phyloP scores from a whole-genome alignment of 30 jellyfish, hydroid and myxozoan genomes.

The Hydractinia echinata region DNA sequence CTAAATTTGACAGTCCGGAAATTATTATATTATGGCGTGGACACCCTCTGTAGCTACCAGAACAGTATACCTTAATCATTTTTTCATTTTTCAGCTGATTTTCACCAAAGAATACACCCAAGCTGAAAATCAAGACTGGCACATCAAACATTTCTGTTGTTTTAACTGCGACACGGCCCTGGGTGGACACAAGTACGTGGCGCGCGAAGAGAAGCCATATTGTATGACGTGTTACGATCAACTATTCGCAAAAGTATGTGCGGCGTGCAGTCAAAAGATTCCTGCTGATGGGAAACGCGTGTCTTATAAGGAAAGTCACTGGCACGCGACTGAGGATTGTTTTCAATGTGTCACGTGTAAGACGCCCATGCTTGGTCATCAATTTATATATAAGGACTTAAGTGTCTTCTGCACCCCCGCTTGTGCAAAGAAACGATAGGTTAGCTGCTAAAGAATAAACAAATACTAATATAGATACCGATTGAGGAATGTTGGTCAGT shows the following conservation, averaged over 20 bases:
- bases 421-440: conserved; percentile 53
- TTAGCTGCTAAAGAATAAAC: not conserved
- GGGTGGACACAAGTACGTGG: conserved; percentile 93
- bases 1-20: no score
- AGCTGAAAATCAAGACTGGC: conserved; percentile 94
- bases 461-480: no score
- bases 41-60: no score
- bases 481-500: no score
- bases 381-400: conserved; percentile 70
- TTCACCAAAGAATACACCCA: conserved; percentile 92
- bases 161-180: conserved; percentile 78
- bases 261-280: conserved; percentile 50
- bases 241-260: conserved; percentile 70
- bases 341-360: conserved; percentile 62
- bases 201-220: conserved; percentile 84
- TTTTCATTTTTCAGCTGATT: conserved; percentile 51
- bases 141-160: conserved; percentile 91
- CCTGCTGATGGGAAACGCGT: conserved; percentile 88
- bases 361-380: conserved; percentile 71
- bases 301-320: conserved; percentile 64
- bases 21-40: no score
- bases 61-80: not conserved
- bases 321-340: conserved; percentile 91
- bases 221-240: conserved; percentile 82
- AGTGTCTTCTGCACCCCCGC: conserved; percentile 68